A percentile compares a stretch with the other conserved stretches of the same genome.
Evolutionary conservation across 2,113 vertebrate species (phyloP).

Genomic region (Camelus bactrianus): DNA sequence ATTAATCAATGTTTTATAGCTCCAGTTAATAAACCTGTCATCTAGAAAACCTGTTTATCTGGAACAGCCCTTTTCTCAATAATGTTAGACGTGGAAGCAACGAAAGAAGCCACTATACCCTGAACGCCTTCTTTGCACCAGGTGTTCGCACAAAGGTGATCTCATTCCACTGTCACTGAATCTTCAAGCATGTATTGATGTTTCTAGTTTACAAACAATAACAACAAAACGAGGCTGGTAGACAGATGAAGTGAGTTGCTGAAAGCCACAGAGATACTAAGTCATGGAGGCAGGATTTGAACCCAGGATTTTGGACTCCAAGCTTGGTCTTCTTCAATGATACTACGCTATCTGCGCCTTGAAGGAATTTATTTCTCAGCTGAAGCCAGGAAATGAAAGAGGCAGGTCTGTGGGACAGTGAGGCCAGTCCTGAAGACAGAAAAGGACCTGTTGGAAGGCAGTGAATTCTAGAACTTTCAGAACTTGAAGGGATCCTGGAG

Average conservation of each 20-base stretch:
- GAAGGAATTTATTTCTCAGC: background rate
- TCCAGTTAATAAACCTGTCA: background rate
- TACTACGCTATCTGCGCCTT: no score
- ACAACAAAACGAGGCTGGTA: background rate
- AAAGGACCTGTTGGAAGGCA: background rate
- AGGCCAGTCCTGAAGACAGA: background rate
- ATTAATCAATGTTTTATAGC: background rate
- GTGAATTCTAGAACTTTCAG: slow-evolving; percentile 1
- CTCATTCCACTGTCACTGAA: background rate
- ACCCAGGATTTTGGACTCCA: background rate
- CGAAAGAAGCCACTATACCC: background rate
- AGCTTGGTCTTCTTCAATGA: background rate
- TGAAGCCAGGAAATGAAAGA: background rate
- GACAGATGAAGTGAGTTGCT: background rate
- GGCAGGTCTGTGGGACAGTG: background rate
- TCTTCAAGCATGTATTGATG: background rate
- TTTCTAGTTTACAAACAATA: background rate
- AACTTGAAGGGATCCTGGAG: background rate
- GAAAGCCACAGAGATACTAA: background rate
- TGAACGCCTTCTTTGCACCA: background rate
- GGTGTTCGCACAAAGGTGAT: background rate
- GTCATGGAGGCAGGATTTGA: background rate
- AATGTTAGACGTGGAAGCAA: background rate
- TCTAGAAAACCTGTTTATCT: background rate
- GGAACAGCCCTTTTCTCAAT: background rate